Evolutionary conservation across 2,797 vertebrate genomes (phyloP).

Genomic region (Acanthurus leucopareius): DNA sequence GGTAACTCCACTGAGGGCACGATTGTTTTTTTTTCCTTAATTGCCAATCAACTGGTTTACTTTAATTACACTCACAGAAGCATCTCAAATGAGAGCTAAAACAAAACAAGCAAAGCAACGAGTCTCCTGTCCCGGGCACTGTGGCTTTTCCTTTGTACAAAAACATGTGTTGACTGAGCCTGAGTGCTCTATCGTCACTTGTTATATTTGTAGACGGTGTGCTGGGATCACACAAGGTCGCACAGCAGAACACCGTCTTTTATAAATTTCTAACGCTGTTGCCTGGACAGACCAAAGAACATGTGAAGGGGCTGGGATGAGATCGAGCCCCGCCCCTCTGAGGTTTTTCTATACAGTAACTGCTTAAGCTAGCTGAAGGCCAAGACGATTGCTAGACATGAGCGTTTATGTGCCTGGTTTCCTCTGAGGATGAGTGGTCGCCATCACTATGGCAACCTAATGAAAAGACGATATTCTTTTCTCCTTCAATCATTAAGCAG

Average conservation of each 20-base stretch:
- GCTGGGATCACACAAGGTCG: not conserved
- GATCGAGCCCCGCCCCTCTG: not conserved
- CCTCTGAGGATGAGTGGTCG: not conserved
- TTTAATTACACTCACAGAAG: not conserved
- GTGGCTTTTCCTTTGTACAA: not conserved
- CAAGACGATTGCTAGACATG: not conserved
- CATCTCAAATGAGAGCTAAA: not conserved
- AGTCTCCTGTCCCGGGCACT: not conserved
- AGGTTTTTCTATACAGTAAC: constrained; percentile 11
- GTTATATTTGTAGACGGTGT: constrained; percentile 7
- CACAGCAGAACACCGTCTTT: not conserved
- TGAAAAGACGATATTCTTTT: not conserved
- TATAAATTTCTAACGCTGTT: not conserved
- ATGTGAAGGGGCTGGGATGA: not conserved
- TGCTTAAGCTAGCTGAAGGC: not conserved
- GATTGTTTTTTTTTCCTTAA: no score
- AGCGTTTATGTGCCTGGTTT: not conserved
- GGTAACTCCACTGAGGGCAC: no score
- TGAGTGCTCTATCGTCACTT: not conserved
- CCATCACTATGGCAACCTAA: not conserved
- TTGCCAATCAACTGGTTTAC: not conserved
- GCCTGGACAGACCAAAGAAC: constrained; percentile 5
- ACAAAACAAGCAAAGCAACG: not conserved
- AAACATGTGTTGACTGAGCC: not conserved
- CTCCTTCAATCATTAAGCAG: not conserved